Evolutionary conservation across 2,797 vertebrate genomes (phyloP), one percentile per base, ranked within the genome.

Genomic region (Manis pentadactyla): DNA sequence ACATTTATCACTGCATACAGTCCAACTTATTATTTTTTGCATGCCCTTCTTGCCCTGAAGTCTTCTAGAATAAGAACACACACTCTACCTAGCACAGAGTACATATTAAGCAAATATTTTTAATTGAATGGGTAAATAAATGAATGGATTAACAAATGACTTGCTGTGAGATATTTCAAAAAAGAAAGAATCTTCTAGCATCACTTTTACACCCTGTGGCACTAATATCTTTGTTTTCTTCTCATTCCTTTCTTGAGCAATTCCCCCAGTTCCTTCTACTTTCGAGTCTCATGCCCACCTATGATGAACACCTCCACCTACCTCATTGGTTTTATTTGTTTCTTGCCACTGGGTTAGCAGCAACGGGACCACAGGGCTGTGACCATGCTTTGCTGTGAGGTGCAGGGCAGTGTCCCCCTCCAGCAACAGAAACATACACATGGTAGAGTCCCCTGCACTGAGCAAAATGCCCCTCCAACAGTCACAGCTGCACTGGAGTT

Each of bases 391-490:
- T 42, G 99, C 99, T 78, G 99, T 99, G 87, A 99, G 98, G 97
- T 99, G 99, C 92, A 99, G 96, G 51, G 99, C 99, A 0, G 99
- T 99, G 97, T 99, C 99, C 83, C 99, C 99, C 1, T 99, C 99
- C 99, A 99, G 97, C 29, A 97, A 98, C 92, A 95, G 18, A 97
- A 68, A 94, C 7, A 81, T 17, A 39, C 84, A 61, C n/a, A 13
- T 94, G 59, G 92, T 13, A 81, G 86, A 39, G 66, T 39, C 34
- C 15, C 19, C 46, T 59, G 77, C 66, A 66, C 77, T 9, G 9
- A 34, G 18, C 79, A 97, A 39, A 29, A 71, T 0, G 1, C 0
- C 15, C 13, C 4, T 59, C 49, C 59, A 25, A 69, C 1, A 3
- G 11, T 14, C 42, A 75, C 82, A n/a, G 11, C 25, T 90, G 29